Base-by-base conservation (phyloP, 2,888 invertebrate genomes). In the Xestoiulus laeticollis region DNA sequence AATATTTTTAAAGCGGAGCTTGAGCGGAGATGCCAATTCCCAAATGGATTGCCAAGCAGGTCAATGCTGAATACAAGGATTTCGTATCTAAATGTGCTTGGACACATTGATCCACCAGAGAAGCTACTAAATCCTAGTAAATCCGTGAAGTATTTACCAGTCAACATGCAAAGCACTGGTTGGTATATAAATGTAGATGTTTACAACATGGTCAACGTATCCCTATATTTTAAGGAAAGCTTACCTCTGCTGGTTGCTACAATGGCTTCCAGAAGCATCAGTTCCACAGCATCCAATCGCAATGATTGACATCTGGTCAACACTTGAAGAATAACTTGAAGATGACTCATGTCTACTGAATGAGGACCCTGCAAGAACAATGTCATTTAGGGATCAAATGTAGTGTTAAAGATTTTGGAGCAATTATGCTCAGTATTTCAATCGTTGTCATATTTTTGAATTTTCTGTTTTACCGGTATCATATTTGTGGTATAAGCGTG, bases 321-420 rank as follows among this genome's bases (percentile, higher is more conserved):
- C 89, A 88, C 91, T 91, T 8, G 91, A 89, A 84, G 14, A n/a
- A 33, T 84, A n/a, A 84, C 22, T 30, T 84, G 84, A 12, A 84
- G 33, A n/a, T 84, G 84, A 14, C 84, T 33, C 33, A 33, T 84
- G n/a, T 84, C 84, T 33, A 84, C 22, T 38, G 84, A 33, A 16
- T 84, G 84, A 84, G 43, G 33, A 33, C 33, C 32, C 84, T 84
- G 84, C n/a, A 84, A 84, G n/a, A 19, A 38, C 4, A 5, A 38
- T 38, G 6, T 38, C 38, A 38, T 38, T 38, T 38, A 6, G 38
- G 38, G 38, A 3, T 38, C 38, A 38, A 38, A 38, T 6, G 38
- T 6, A 5, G 38, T 38, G 38, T 38, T 38, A 38, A 38, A n/a
- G 3, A 38, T 38, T 38, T 38, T 38, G 3, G 38, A 38, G 38